Evolutionary conservation across 2,888 invertebrate genomes (phyloP), one percentile per base, ranked within the genome.

Genomic region (Plutella xylostella): DNA sequence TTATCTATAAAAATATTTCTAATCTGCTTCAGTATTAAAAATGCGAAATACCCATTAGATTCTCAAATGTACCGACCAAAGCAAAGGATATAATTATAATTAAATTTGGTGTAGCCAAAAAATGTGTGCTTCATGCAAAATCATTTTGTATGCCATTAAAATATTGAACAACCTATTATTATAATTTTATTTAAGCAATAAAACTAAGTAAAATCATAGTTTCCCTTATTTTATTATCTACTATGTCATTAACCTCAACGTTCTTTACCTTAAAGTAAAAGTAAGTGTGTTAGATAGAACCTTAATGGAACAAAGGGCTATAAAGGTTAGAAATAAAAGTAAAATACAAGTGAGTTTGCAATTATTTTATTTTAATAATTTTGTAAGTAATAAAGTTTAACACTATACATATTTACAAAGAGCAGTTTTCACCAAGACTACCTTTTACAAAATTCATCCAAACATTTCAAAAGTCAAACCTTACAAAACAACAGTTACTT

Each of bases 351-450:
- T 28, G 11, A 28, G 28, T 28, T 28, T 28, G 9, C 28, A 12
- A 12, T 28, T 28, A 28, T 28, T 3, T 28, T 65, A 61, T 67
- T 65, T 51, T 68, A 66, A 62, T 64, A 61, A 61, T 63, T 58
- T 56, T 51, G 62, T 61, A 64, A 69, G 68, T 74, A 65, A 55
- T 65, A 67, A 69, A 70, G n/a, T 21, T 11, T 42, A 42, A 41
- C 42, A 42, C 34, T 42, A 21, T 42, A 42, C 42, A 41, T 61
- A 60, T 57, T 73, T 56, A 57, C 55, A 57, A 52, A 47, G 45
- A 35, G 41, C 53, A 47, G 51, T 50, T 25, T 2, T 9, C 9
- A 25, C 12, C 4, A 17, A 15, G 28, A 2, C 28, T 28, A 28
- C 28, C n/a, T n/a, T n/a, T n/a, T n/a, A 28, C 28, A 28, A 28